Conservation (phyloP, 2,113 vertebrate species). For the Ancistrus triradiatus region DNA sequence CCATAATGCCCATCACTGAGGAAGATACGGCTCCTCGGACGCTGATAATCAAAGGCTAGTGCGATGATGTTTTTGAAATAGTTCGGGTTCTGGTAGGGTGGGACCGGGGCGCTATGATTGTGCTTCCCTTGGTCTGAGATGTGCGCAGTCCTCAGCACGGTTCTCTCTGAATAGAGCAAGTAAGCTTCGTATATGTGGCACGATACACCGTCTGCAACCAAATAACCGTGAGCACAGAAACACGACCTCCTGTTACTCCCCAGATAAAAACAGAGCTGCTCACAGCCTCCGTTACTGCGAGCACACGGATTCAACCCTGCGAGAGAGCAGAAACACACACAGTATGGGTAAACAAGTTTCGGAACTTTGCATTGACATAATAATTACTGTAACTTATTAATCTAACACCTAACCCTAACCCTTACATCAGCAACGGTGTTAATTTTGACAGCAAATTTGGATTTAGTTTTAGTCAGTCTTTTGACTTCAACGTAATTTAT, state of each 20-base stretch:
- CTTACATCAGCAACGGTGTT: no score
- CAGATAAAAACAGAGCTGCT: conserved; percentile 80
- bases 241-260: conserved; percentile 66
- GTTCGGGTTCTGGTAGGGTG: conserved; percentile 75
- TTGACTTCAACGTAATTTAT: no score
- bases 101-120: conserved; percentile 72
- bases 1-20: conserved; percentile 83
- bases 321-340: background rate
- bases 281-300: conserved; percentile 76
- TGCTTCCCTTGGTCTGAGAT: conserved; percentile 72
- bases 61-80: conserved; percentile 83
- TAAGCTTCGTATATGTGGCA: conserved; percentile 77
- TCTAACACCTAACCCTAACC: no score
- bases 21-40: conserved; percentile 77
- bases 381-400: no score
- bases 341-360: no score
- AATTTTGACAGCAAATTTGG: no score
- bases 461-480: no score
- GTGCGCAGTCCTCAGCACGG: conserved; percentile 78
- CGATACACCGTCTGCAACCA: conserved; percentile 69
- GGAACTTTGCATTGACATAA: no score
- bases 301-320: conserved; percentile 79
- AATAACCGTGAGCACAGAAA: conserved; percentile 78
- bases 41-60: conserved; percentile 77
- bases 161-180: conserved; percentile 81